Conservation (phyloP, 2,113 vertebrate species). For the Mesembrinibis cayennensis region DNA sequence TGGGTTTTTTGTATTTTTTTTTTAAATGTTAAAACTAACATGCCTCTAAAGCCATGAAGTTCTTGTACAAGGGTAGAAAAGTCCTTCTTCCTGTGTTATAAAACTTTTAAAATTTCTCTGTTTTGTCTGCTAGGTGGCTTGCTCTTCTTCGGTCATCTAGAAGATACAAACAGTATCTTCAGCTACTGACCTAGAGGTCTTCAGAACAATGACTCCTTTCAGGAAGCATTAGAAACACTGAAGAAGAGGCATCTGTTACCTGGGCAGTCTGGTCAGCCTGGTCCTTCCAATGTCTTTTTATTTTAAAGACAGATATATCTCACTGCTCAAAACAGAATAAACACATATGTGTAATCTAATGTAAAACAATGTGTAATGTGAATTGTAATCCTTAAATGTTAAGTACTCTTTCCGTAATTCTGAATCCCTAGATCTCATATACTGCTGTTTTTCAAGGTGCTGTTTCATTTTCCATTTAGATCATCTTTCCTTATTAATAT, state of each 20-base stretch:
- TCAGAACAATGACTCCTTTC: background rate
- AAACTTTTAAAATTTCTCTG: background rate
- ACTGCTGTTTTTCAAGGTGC: background rate
- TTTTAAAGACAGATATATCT: background rate
- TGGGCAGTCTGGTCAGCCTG: background rate
- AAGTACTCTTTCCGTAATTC: background rate
- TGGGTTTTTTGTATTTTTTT: background rate
- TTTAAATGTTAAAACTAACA: background rate
- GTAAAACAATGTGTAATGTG: background rate
- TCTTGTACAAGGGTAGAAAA: background rate
- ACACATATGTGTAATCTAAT: background rate
- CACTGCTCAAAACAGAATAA: background rate
- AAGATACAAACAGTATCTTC: background rate
- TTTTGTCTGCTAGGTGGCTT: background rate
- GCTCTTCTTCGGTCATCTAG: background rate
- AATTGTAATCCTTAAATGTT: background rate
- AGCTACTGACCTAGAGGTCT: background rate
- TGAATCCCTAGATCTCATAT: background rate
- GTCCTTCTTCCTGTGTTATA: background rate
- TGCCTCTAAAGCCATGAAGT: background rate
- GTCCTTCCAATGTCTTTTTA: background rate
- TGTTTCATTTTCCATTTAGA: background rate
- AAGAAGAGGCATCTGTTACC: background rate
- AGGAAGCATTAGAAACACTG: background rate
- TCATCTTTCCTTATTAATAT: background rate